Evolutionary conservation across 37 sponge, comb jelly and placozoan species (phyloP), one percentile per base, ranked within the genome.

Genomic region (Beroe forskalii): DNA sequence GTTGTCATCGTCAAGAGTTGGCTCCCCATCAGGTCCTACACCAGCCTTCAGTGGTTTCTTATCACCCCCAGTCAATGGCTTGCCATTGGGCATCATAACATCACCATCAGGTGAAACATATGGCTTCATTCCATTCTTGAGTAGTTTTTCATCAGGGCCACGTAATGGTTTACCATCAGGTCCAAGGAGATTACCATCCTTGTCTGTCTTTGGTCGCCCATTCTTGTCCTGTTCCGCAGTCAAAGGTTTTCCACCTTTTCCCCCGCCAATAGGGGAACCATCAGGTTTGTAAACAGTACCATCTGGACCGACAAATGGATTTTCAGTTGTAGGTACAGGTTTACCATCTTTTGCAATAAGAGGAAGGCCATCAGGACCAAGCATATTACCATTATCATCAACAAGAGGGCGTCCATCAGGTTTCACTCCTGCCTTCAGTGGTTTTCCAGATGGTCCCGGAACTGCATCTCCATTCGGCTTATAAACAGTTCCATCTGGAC

Each of bases 271-370:
- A 1, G 86, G 86, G 3, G 86, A 42, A 23, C 86, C 86, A 80
- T 80, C 86, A 44, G 86, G 86, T 37, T 80, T 80, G 86, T 80
- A 80, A n/a, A 80, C 86, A 41, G 86, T 80, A 30, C 86, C 86
- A 25, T 80, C 86, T 4, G 86, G 86, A 25, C 86, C 86, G 31
- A 41, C 48, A 37, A 80, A 80, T 1, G 86, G 86, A 44, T 80
- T 80, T 25, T 80, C 86, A 80, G 38, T 80, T 0, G 86, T 24
- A 24, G 86, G 43, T 1, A 80, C 86, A 27, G 86, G 86, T 23
- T 80, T 80, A 24, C 86, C 86, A 25, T 80, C 86, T 25, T 38
- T 80, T 43, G 38, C 86, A 44, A 9, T 12, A 1, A 80, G 48
- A 80, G 86, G 86, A 23, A 80, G 28, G 14, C 86, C 86, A 44